phyloP scores from a whole-genome alignment of 2,113 vertebrate genomes.

The Cryptomyrus ogoouensis region DNA sequence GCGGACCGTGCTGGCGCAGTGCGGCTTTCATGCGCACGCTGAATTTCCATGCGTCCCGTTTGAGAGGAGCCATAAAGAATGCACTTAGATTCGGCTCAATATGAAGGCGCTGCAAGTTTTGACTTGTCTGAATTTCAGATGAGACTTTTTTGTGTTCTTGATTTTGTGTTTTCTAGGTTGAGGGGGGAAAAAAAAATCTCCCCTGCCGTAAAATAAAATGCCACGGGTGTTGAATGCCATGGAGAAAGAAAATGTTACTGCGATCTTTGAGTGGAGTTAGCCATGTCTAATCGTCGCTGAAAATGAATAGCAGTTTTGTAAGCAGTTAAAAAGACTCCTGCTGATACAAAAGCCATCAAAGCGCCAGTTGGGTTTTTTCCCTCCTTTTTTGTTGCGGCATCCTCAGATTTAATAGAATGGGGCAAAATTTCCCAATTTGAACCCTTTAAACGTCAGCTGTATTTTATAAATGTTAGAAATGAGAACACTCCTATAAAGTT shows the following conservation, averaged over 20 bases:
- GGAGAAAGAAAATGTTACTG: conserved; percentile 41
- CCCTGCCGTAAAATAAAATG: conserved; percentile 39
- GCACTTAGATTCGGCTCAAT: conserved; percentile 26
- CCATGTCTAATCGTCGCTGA: conserved; percentile 62
- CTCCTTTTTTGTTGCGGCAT: conserved; percentile 34
- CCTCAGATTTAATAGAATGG: conserved; percentile 30
- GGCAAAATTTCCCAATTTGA: conserved; percentile 4
- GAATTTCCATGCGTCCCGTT: not conserved
- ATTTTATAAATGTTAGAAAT: not conserved
- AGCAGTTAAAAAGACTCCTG: conserved; percentile 47
- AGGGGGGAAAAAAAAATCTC: conserved; percentile 37
- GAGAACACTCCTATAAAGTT: not conserved
- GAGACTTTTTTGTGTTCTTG: conserved; percentile 37
- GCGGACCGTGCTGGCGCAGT: not conserved
- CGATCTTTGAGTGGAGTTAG: conserved; percentile 50
- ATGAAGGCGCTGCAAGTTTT: conserved; percentile 15
- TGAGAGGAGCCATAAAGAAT: conserved; percentile 1
- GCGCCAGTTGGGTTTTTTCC: conserved; percentile 26
- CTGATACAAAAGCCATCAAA: conserved; percentile 55
- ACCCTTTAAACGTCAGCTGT: not conserved
- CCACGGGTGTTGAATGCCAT: conserved; percentile 45
- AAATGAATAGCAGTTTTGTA: conserved; percentile 60
- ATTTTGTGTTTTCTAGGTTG: conserved; percentile 41
- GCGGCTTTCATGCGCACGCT: too few species aligned
- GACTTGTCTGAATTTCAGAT: conserved; percentile 51